phyloP scores from a whole-genome alignment of 2,113 vertebrate species.

The Gopherus evgoodei region DNA sequence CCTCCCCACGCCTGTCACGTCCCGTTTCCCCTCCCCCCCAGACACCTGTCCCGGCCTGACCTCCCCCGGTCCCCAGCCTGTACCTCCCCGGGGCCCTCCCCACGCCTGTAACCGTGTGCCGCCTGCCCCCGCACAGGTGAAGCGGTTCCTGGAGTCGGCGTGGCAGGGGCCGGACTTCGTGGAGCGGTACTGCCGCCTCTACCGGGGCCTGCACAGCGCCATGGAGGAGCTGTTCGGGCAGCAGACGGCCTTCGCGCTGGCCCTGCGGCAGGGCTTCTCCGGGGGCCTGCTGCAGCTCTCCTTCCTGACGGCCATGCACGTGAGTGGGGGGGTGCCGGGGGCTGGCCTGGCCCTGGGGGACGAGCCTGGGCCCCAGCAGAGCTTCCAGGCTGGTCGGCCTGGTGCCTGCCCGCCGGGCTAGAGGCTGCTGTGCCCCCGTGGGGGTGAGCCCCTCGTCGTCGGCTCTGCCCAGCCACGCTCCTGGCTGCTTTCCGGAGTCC shows the following conservation, averaged over 20 bases:
- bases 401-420: neutral
- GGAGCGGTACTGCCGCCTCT: conserved; percentile 85
- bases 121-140: conserved; percentile 76
- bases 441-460: too few species aligned
- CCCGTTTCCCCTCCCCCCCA: too few species aligned
- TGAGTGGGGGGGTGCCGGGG: conserved; percentile 72
- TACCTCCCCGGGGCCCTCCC: too few species aligned
- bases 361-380: rapidly evolving
- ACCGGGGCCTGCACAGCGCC: conserved; percentile 83
- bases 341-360: too few species aligned
- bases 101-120: neutral
- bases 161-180: conserved; percentile 85
- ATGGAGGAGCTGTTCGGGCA: conserved; percentile 95
- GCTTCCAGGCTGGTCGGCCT: neutral
- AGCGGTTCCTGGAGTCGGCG: conserved; percentile 85
- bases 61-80: too few species aligned
- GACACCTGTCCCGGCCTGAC: neutral
- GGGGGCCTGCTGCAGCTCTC: conserved; percentile 90
- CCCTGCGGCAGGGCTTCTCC: conserved; percentile 89
- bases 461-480: too few species aligned
- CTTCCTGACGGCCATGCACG: conserved; percentile 88
- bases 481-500: too few species aligned
- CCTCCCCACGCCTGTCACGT: rapidly evolving
- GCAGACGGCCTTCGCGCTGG: conserved; percentile 87
- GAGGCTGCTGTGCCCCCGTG: too few species aligned